Conservation (phyloP, 2,797 vertebrate species). For the Cyprinodon diabolis region DNA sequence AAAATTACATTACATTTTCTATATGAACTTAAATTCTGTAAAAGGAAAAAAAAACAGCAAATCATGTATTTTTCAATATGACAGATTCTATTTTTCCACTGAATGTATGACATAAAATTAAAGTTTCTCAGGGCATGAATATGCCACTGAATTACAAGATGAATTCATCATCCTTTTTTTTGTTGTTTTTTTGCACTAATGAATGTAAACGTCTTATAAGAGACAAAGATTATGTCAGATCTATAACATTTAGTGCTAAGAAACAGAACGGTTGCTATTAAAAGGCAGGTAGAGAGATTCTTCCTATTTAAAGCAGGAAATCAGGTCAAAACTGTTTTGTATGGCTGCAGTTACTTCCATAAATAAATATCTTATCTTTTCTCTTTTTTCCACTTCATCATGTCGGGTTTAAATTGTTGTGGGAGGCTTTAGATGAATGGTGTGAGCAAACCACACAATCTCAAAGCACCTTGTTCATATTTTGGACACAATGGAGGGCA, state of each 20-base stretch:
- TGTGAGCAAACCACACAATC: neutral
- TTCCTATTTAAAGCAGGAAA: neutral
- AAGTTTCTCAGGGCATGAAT: no score
- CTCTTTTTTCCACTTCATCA: neutral
- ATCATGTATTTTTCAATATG: neutral
- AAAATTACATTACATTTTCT: neutral
- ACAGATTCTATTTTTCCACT: neutral
- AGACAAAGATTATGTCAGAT: no score
- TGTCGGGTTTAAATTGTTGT: neutral
- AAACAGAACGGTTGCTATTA: neutral
- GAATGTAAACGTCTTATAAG: neutral
- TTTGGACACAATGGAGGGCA: neutral
- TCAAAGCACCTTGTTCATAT: neutral
- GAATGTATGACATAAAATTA: no score
- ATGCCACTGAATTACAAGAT: no score
- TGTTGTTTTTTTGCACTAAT: neutral
- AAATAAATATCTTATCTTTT: slow-evolving; percentile 3
- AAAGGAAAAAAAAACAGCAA: no score
- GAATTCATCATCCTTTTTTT: no score
- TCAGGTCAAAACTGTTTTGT: neutral
- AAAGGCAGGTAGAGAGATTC: neutral
- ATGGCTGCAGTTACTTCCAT: slow-evolving; percentile 1
- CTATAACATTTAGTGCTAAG: neutral
- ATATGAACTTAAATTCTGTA: neutral
- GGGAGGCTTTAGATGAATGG: neutral